phyloP scores from a whole-genome alignment of 1,140 invertebrate species.

The Lucilia cuprina region DNA sequence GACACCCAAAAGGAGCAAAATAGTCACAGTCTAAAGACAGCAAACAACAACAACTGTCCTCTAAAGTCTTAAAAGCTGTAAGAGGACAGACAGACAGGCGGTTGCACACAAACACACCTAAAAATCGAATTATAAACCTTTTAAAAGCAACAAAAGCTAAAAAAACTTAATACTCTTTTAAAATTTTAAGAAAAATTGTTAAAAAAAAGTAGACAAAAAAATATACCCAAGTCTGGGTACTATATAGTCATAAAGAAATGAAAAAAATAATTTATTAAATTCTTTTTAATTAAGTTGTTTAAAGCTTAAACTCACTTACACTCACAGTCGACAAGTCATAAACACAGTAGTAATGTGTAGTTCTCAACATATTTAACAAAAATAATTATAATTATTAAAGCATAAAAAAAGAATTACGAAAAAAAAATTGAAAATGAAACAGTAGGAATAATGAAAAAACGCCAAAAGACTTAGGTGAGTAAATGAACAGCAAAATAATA shows the following conservation, averaged over 20 bases:
- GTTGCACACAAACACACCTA: not conserved
- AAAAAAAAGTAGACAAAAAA: not conserved
- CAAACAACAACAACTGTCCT: not conserved
- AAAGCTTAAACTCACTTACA: not conserved
- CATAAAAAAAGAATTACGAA: not conserved
- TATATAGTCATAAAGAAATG: not conserved
- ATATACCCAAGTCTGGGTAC: not conserved
- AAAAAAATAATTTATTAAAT: constrained; percentile 19
- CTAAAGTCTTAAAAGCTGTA: not conserved
- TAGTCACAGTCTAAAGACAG: not conserved
- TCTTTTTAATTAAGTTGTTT: constrained; percentile 8
- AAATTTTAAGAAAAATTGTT: not conserved
- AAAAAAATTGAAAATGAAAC: not conserved
- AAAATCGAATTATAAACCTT: not conserved
- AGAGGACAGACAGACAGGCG: not conserved
- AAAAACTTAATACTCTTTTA: not conserved
- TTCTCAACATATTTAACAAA: not conserved
- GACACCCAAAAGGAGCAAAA: not conserved
- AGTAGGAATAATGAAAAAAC: not conserved
- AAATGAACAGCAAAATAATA: not conserved
- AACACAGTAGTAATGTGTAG: not conserved
- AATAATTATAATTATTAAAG: constrained; percentile 13
- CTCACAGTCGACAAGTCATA: not conserved
- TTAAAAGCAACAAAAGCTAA: not conserved
- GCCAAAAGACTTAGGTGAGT: not conserved